A percentile compares a stretch with the other conserved stretches of the same genome.
Evolutionary conservation across 1,140 invertebrate species (phyloP).

Genomic region (Caerostris darwini): DNA sequence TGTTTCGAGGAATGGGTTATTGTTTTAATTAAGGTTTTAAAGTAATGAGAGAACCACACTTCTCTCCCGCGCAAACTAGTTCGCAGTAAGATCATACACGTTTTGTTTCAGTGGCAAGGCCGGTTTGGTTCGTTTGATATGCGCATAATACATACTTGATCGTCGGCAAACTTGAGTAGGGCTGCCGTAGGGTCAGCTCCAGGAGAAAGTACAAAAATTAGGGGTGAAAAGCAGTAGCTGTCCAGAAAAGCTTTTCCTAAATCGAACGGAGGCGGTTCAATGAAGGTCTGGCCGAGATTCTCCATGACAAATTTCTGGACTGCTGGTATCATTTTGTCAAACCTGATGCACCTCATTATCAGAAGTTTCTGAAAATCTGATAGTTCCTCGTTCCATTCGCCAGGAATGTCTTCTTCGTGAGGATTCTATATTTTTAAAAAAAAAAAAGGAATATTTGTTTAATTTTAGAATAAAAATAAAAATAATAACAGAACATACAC

Average conservation of each 20-base stretch:
- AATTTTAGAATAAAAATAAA: too few relatives aligned
- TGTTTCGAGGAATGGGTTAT: too few relatives aligned
- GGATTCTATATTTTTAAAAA: slow-evolving; percentile 80
- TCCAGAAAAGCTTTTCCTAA: slow-evolving; percentile 83
- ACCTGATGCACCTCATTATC: slow-evolving; percentile 83
- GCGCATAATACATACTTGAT: slow-evolving; percentile 81
- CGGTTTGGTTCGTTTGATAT: background rate
- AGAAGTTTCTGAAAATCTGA: slow-evolving; percentile 83
- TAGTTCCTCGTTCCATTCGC: slow-evolving; percentile 81
- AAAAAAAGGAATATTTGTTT: background rate
- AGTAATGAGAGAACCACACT: too few relatives aligned
- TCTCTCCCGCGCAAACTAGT: too few relatives aligned
- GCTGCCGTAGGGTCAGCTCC: slow-evolving; percentile 84
- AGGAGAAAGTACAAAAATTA: slow-evolving; percentile 84
- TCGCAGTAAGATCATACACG: too few relatives aligned
- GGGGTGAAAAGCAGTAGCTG: slow-evolving; percentile 83
- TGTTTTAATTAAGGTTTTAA: too few relatives aligned
- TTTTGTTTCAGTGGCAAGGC: too few relatives aligned
- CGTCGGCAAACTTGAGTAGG: slow-evolving; percentile 84
- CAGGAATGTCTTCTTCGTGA: slow-evolving; percentile 81
- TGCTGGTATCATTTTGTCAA: slow-evolving; percentile 89
- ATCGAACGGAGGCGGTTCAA: slow-evolving; percentile 85
- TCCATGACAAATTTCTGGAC: slow-evolving; percentile 86
- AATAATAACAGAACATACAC: too few relatives aligned
- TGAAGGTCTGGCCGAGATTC: slow-evolving; percentile 83